Conservation (phyloP, 2,888 invertebrate species). For the Zaprionus lineosus region DNA sequence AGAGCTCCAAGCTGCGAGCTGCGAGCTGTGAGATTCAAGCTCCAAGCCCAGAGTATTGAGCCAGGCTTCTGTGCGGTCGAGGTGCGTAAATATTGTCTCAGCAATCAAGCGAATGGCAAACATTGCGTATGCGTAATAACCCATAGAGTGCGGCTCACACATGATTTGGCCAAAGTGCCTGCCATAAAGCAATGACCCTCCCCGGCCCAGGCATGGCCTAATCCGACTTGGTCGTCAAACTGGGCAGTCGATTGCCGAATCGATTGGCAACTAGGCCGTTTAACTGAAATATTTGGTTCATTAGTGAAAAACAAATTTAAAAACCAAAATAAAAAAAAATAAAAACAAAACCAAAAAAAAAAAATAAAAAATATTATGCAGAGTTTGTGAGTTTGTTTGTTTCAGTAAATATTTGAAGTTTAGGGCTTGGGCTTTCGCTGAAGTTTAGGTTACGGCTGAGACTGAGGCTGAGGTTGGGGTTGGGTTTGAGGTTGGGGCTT, state of each 20-base stretch:
- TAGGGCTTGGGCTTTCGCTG: not conserved
- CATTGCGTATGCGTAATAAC: slow-evolving; percentile 74
- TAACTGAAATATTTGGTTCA: slow-evolving; percentile 6
- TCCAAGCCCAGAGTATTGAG: slow-evolving; percentile 13
- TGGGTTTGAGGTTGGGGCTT: slow-evolving; percentile 1
- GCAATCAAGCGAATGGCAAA: slow-evolving; percentile 70
- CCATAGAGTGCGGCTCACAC: slow-evolving; percentile 71
- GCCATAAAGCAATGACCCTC: slow-evolving; percentile 25
- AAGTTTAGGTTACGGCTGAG: slow-evolving; percentile 2
- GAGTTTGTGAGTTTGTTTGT: slow-evolving; percentile 34
- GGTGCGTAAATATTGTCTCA: slow-evolving; percentile 74
- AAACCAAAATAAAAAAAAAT: too few species aligned
- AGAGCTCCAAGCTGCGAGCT: too few species aligned
- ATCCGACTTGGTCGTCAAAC: not conserved
- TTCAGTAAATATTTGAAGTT: slow-evolving; percentile 2
- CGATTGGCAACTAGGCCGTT: slow-evolving; percentile 48
- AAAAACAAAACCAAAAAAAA: too few species aligned
- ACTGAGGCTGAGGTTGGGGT: slow-evolving; percentile 1
- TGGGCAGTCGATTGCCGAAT: slow-evolving; percentile 57
- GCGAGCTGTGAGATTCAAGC: too few species aligned
- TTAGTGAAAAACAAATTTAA: slow-evolving; percentile 15
- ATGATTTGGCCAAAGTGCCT: slow-evolving; percentile 39
- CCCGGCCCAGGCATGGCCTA: slow-evolving; percentile 12
- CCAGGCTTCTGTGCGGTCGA: slow-evolving; percentile 47
- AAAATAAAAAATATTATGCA: slow-evolving; percentile 47